Evolutionary conservation across 2,888 invertebrate genomes (phyloP).

Genomic region (Lepidocyrtoides sp.): DNA sequence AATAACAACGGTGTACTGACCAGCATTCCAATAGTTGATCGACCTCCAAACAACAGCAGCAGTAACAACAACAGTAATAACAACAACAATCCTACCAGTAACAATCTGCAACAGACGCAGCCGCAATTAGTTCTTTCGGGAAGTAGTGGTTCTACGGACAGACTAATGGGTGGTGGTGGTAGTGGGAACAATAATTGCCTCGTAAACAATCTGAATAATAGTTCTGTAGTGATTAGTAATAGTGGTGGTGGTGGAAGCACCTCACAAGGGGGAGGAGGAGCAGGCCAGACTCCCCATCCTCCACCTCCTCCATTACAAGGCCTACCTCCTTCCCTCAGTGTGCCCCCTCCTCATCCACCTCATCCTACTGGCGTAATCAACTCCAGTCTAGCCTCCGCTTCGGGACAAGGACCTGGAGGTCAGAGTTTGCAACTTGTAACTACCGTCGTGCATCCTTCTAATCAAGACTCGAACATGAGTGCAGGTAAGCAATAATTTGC

Average conservation of each 20-base stretch:
- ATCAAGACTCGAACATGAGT: slow-evolving; percentile 99
- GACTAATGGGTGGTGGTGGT: slow-evolving; percentile 26
- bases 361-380: slow-evolving; percentile 75
- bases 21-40: slow-evolving; percentile 78
- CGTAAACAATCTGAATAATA: slow-evolving; percentile 66
- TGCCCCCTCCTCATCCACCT: slow-evolving; percentile 75
- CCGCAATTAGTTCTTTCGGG: slow-evolving; percentile 31
- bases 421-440: slow-evolving; percentile 86
- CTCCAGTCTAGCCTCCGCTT: slow-evolving; percentile 81
- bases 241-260: slow-evolving; percentile 34
- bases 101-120: slow-evolving; percentile 4
- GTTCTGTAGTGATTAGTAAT: slow-evolving; percentile 50
- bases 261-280: slow-evolving; percentile 37
- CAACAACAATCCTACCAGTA: neutral
- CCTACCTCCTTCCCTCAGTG: slow-evolving; percentile 50
- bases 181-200: slow-evolving; percentile 60
- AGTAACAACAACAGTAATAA: slow-evolving; percentile 35
- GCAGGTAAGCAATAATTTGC: slow-evolving; percentile 89
- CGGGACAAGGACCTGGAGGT: slow-evolving; percentile 84
- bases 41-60: slow-evolving; percentile 79
- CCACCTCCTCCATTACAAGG: slow-evolving; percentile 56
- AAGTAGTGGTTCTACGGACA: slow-evolving; percentile 59
- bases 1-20: slow-evolving; percentile 80
- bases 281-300: slow-evolving; percentile 55
- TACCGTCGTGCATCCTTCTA: slow-evolving; percentile 88